phyloP scores from a whole-genome alignment of 2,113 vertebrate species.

The Antechinus flavipes region DNA sequence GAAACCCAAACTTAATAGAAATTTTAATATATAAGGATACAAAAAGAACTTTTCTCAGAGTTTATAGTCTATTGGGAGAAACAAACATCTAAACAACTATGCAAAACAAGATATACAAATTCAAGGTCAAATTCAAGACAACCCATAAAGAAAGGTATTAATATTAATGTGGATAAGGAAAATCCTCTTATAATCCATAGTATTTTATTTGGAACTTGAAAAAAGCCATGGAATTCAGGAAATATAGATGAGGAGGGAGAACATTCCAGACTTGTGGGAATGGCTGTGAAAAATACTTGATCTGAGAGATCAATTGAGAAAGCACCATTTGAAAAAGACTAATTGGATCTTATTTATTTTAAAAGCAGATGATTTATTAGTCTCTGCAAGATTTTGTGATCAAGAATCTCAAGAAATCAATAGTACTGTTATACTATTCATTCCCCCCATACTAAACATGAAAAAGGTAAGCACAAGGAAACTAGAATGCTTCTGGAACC shows the following conservation, averaged over 20 bases:
- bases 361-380: neutral
- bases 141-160: neutral
- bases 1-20: too few relatives aligned
- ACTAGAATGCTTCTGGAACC: conserved; percentile 44
- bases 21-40: neutral
- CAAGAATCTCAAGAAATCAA: conserved; percentile 12
- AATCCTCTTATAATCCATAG: neutral
- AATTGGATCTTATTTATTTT: neutral
- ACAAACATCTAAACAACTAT: too few relatives aligned
- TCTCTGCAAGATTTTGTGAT: neutral
- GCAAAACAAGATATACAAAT: neutral
- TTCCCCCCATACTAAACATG: neutral
- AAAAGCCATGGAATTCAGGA: neutral
- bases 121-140: neutral
- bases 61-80: neutral
- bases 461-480: conserved; percentile 18
- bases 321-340: neutral
- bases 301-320: neutral
- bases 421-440: neutral
- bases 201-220: neutral
- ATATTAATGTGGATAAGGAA: neutral
- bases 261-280: neutral
- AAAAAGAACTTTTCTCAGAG: neutral
- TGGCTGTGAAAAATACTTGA: neutral
- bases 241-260: neutral